Evolutionary conservation across 2,888 invertebrate genomes (phyloP).

Genomic region (Latrodectus elegans): DNA sequence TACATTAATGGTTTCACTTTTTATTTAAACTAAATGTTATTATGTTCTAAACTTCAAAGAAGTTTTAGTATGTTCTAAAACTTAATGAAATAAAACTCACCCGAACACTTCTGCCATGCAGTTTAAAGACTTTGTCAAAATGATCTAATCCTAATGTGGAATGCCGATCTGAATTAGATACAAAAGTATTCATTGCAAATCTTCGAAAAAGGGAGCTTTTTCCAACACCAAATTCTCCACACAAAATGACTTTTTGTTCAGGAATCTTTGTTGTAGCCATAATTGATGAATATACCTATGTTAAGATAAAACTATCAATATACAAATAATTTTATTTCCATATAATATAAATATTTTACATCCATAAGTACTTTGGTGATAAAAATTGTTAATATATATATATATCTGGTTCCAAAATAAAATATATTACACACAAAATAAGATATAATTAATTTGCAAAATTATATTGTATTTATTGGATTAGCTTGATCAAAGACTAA

Average conservation of each 20-base stretch:
- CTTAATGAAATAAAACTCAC: constrained; percentile 77
- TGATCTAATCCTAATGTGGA: constrained; percentile 94
- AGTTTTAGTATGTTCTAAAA: not conserved
- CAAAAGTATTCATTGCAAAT: constrained; percentile 91
- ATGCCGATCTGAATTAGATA: constrained; percentile 82
- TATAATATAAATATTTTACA: too few species aligned
- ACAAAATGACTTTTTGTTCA: constrained; percentile 92
- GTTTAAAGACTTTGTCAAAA: constrained; percentile 86
- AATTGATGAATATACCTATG: too few species aligned
- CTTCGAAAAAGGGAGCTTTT: constrained; percentile 94
- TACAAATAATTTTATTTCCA: too few species aligned
- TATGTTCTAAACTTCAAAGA: not conserved
- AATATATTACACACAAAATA: too few species aligned
- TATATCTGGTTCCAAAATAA: too few species aligned
- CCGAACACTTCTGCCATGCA: constrained; percentile 85
- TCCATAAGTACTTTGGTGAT: too few species aligned
- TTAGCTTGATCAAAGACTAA: too few species aligned
- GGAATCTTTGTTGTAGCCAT: constrained; percentile 76
- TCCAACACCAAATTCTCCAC: constrained; percentile 96
- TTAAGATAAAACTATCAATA: too few species aligned
- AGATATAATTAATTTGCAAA: too few species aligned
- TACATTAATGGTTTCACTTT: not conserved
- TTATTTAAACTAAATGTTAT: not conserved
- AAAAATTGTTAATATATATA: too few species aligned
- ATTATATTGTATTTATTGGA: too few species aligned